These are phyloP conservation scores for Callipepla squamata DNA, from an alignment of 2,113 vertebrate species.

Conservation along the genomic window DNA sequence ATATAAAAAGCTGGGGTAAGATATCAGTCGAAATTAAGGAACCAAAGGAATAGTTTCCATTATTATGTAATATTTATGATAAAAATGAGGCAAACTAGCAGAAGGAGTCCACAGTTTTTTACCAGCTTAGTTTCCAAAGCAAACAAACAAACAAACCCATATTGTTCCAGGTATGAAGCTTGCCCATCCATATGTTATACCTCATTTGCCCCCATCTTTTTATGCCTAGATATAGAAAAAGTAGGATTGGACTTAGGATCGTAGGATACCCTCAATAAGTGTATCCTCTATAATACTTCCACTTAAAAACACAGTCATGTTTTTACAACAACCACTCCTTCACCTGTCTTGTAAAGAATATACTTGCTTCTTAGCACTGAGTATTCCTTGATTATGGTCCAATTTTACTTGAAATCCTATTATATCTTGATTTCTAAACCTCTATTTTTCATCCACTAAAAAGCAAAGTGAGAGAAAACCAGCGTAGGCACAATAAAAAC, in stretches of 20 bases:
- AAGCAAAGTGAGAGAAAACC: constrained; percentile 28
- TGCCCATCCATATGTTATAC: neutral
- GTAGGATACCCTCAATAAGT: neutral
- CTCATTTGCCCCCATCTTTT: neutral
- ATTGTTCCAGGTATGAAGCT: neutral
- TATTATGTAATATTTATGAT: neutral
- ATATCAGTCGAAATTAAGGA: neutral
- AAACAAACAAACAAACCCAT: rapidly evolving
- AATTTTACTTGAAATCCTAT: constrained; percentile 35
- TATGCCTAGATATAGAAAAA: neutral
- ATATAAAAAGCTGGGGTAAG: neutral
- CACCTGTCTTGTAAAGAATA: neutral
- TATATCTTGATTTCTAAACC: constrained; percentile 28
- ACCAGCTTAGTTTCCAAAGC: neutral
- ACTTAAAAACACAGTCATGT: neutral
- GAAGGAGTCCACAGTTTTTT: neutral
- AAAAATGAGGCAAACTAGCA: neutral
- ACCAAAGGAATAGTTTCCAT: neutral
- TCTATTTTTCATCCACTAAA: neutral
- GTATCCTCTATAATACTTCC: neutral
- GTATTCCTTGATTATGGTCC: neutral
- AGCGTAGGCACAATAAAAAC: neutral
- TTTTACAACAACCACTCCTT: neutral
- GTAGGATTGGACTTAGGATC: neutral
- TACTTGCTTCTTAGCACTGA: constrained; percentile 29